Percentiles rank a stretch among this genome's conserved stretches.
phyloP scores from a whole-genome alignment of 2,888 invertebrate species.

The Ophraella communa region DNA sequence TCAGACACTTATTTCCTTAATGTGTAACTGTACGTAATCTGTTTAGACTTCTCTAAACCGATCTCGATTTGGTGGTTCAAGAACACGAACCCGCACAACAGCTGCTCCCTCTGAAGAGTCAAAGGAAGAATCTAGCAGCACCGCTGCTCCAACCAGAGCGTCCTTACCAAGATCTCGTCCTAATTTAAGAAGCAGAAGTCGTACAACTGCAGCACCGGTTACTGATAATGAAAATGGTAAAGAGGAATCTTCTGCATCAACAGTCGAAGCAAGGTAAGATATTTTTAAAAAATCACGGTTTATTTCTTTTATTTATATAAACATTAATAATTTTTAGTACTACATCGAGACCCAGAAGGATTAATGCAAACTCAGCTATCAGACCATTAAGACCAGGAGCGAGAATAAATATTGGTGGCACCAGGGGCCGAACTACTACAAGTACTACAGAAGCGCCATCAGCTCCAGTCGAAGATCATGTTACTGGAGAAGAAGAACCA shows the following conservation, averaged over 20 bases:
- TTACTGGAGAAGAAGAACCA: constrained; percentile 55
- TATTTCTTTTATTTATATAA: no score
- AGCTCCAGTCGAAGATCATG: constrained; percentile 56
- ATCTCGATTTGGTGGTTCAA: constrained; percentile 52
- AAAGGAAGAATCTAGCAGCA: constrained; percentile 57
- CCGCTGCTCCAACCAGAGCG: constrained; percentile 51
- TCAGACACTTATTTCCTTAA: no score
- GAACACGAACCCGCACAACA: constrained; percentile 54
- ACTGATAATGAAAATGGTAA: constrained; percentile 44
- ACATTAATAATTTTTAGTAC: constrained; percentile 31
- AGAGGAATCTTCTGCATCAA: constrained; percentile 28
- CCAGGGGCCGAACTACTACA: constrained; percentile 61
- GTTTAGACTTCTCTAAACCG: constrained; percentile 49
- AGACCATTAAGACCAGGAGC: constrained; percentile 72
- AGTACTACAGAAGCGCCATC: constrained; percentile 61
- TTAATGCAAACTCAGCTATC: constrained; percentile 56
- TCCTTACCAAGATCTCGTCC: constrained; percentile 63
- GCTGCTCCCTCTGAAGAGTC: constrained; percentile 57
- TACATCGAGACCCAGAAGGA: constrained; percentile 56
- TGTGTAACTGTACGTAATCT: no score
- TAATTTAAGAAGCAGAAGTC: constrained; percentile 51
- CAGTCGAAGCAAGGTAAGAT: constrained; percentile 30
- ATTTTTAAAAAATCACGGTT: no score
- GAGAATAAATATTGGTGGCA: constrained; percentile 65
- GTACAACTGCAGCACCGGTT: constrained; percentile 52